Evolutionary conservation across 2,113 vertebrate species (phyloP).

Genomic region (Limnothrissa miodon): DNA sequence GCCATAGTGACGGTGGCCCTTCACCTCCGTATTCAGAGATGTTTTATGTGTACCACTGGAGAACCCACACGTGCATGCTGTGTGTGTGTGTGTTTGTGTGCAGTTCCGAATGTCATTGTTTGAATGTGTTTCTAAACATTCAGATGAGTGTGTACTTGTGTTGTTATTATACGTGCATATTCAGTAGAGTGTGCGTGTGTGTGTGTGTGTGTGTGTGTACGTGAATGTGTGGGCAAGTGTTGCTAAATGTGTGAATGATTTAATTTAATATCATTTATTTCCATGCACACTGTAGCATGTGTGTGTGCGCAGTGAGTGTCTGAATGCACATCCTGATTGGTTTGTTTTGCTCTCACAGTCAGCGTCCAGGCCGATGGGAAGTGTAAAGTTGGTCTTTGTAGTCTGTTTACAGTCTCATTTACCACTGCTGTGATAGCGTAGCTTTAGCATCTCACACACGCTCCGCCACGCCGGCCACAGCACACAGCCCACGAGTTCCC

Average conservation of each 20-base stretch:
- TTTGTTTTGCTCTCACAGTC: background rate
- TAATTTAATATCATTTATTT: background rate
- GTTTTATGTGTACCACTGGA: background rate
- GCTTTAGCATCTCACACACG: too few species aligned
- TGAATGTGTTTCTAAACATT: background rate
- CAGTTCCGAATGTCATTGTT: background rate
- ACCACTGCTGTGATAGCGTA: background rate
- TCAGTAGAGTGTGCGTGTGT: background rate
- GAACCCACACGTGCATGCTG: background rate
- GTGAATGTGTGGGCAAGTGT: background rate
- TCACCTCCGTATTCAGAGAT: background rate
- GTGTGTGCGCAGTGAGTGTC: background rate
- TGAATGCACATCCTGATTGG: background rate
- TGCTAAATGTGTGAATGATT: background rate
- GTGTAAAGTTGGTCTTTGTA: background rate
- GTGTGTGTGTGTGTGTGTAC: background rate
- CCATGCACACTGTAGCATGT: background rate
- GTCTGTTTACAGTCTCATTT: background rate
- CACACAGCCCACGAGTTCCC: background rate
- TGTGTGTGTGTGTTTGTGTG: constrained; percentile 4
- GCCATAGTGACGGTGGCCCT: background rate
- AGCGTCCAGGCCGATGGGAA: background rate
- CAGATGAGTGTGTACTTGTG: background rate
- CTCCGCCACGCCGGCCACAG: background rate
- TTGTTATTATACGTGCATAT: background rate